phyloP scores from a whole-genome alignment of 2,888 invertebrate genomes.

The Asteroscopus sphinx region DNA sequence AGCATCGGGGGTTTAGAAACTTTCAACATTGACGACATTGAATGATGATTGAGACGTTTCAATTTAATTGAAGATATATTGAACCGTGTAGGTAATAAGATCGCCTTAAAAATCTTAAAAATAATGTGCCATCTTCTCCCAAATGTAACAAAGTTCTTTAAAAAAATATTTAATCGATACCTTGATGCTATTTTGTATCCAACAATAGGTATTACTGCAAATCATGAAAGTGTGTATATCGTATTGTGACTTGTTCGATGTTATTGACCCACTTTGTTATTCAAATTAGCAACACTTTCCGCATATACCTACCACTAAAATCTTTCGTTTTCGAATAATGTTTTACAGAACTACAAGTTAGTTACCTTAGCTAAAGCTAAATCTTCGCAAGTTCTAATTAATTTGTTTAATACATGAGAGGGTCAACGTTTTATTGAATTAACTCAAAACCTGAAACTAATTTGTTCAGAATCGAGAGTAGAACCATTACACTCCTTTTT shows the following conservation, averaged over 20 bases:
- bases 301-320: conserved; percentile 6
- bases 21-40: too few species aligned
- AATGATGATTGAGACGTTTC: too few species aligned
- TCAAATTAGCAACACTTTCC: conserved; percentile 30
- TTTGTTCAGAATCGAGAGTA: too few species aligned
- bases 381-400: conserved; percentile 43
- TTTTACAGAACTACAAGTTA: background rate
- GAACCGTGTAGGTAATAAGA: too few species aligned
- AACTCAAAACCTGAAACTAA: too few species aligned
- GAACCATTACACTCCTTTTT: too few species aligned
- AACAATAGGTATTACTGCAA: conserved; percentile 16
- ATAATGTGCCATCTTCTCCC: too few species aligned
- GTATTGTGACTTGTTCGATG: conserved; percentile 25
- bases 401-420: conserved; percentile 26
- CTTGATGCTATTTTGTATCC: background rate
- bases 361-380: background rate
- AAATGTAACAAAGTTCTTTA: too few species aligned
- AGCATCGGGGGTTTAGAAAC: too few species aligned
- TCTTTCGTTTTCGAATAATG: conserved; percentile 1
- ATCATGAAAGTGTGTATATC: conserved; percentile 13
- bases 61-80: too few species aligned
- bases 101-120: too few species aligned
- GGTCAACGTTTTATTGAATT: too few species aligned
- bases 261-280: conserved; percentile 48
- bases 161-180: background rate